Evolutionary conservation across 2,797 vertebrate species (phyloP).

Genomic region (Danio albolineatus): DNA sequence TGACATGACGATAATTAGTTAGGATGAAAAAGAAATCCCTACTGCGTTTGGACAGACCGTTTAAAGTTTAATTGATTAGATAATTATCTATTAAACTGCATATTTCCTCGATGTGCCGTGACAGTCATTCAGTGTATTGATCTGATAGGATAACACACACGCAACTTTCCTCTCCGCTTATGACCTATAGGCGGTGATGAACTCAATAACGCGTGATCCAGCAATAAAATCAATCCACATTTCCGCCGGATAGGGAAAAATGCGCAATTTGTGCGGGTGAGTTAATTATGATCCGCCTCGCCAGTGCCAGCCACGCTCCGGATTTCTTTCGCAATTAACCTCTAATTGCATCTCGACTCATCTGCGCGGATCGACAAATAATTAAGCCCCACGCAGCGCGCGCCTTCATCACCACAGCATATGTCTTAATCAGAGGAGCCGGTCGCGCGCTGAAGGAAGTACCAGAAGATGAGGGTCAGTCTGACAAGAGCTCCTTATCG

Average conservation of each 20-base stretch:
- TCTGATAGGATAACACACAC: conserved; percentile 35
- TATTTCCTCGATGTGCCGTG: conserved; percentile 8
- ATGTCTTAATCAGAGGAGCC: conserved; percentile 55
- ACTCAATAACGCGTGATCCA: conserved; percentile 61
- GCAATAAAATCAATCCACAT: conserved; percentile 74
- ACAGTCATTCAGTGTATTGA: conserved; percentile 45
- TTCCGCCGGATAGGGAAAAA: conserved; percentile 66
- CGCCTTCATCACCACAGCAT: conserved; percentile 43
- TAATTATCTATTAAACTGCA: conserved; percentile 44
- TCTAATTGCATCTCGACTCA: conserved; percentile 75
- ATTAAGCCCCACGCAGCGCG: conserved; percentile 67
- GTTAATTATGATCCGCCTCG: conserved; percentile 73
- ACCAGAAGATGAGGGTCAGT: conserved; percentile 46
- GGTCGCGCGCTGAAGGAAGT: conserved; percentile 27
- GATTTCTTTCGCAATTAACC: conserved; percentile 79
- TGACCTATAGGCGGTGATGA: conserved; percentile 61
- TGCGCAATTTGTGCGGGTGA: conserved; percentile 57
- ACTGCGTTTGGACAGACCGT: conserved; percentile 3
- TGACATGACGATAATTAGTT: background rate
- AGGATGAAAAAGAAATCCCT: background rate
- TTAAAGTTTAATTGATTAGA: conserved; percentile 25
- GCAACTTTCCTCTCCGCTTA: conserved; percentile 43
- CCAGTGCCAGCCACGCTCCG: conserved; percentile 56
- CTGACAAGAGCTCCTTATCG: background rate
- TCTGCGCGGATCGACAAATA: conserved; percentile 72